Evolutionary conservation across 1,140 invertebrate genomes (phyloP).

Genomic region (Ceratina australensis): DNA sequence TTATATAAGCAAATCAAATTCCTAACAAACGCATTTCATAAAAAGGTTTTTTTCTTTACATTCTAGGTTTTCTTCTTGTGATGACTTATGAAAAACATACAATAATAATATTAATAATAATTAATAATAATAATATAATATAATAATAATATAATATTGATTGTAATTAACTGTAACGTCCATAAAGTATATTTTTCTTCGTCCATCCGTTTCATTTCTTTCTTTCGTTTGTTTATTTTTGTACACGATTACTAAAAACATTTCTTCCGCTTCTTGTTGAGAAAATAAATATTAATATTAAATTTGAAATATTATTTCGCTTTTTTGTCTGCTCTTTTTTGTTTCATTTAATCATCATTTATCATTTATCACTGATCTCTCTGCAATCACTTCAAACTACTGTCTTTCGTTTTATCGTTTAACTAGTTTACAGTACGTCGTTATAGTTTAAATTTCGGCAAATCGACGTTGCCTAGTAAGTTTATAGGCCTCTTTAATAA

Average conservation of each 20-base stretch:
- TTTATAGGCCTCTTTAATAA: constrained; percentile 76
- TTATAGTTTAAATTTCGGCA: constrained; percentile 71
- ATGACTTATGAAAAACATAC: constrained; percentile 66
- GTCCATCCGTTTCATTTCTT: constrained; percentile 40
- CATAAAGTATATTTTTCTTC: constrained; percentile 71
- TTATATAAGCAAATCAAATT: constrained; percentile 63
- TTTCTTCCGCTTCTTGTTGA: constrained; percentile 72
- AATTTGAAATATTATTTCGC: constrained; percentile 74
- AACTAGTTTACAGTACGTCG: constrained; percentile 60
- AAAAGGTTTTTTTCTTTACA: constrained; percentile 67
- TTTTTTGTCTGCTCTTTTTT: constrained; percentile 61
- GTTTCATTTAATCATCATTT: too few relatives aligned
- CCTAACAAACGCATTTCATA: constrained; percentile 72
- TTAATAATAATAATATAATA: constrained; percentile 54
- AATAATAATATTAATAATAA: constrained; percentile 64
- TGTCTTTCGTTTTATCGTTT: constrained; percentile 58
- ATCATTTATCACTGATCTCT: constrained; percentile 61
- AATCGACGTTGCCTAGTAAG: constrained; percentile 73
- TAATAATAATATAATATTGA: constrained; percentile 70
- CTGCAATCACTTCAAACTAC: constrained; percentile 62
- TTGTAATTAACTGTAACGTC: constrained; percentile 75
- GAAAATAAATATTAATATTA: constrained; percentile 78
- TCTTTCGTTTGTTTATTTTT: constrained; percentile 53
- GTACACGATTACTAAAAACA: constrained; percentile 75
- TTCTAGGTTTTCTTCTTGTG: constrained; percentile 58